Conservation (phyloP, 2,888 invertebrate genomes). For the Nematopogon swammerdamellus region DNA sequence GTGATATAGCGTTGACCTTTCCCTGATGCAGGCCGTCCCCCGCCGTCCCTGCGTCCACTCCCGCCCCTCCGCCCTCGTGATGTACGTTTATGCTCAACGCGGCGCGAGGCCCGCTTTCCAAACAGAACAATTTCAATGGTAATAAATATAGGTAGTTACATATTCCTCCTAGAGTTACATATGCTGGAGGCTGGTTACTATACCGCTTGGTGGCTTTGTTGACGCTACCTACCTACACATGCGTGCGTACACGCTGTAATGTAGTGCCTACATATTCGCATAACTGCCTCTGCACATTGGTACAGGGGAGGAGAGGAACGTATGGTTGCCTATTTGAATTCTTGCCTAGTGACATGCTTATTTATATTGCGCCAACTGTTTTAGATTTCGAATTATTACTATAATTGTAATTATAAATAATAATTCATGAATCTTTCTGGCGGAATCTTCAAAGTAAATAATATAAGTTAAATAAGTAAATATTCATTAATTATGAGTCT, state of each 20-base stretch:
- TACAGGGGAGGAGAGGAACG: neutral
- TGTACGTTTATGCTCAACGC: conserved; percentile 11
- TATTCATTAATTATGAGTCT: too few relatives aligned
- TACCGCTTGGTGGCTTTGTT: neutral
- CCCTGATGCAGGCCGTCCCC: neutral
- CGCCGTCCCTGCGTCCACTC: conserved; percentile 6
- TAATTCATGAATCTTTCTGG: too few relatives aligned
- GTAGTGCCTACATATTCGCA: neutral
- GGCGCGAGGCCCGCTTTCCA: conserved; percentile 13
- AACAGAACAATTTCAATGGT: conserved; percentile 15
- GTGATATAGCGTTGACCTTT: neutral
- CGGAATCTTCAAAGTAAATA: too few relatives aligned
- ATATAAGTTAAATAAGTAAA: too few relatives aligned
- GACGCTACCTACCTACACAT: neutral
- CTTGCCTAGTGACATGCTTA: too few relatives aligned
- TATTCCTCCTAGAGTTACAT: neutral
- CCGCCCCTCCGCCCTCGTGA: conserved; percentile 10
- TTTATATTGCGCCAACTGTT: too few relatives aligned
- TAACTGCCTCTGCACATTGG: neutral
- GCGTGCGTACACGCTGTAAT: neutral
- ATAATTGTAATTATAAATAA: too few relatives aligned
- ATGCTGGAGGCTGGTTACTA: neutral
- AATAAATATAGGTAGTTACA: conserved; percentile 9
- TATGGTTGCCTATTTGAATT: too few relatives aligned
- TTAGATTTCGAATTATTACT: too few relatives aligned